Evolutionary conservation across 2,888 invertebrate species (phyloP).

Genomic region (Drosophila kambysellisi): DNA sequence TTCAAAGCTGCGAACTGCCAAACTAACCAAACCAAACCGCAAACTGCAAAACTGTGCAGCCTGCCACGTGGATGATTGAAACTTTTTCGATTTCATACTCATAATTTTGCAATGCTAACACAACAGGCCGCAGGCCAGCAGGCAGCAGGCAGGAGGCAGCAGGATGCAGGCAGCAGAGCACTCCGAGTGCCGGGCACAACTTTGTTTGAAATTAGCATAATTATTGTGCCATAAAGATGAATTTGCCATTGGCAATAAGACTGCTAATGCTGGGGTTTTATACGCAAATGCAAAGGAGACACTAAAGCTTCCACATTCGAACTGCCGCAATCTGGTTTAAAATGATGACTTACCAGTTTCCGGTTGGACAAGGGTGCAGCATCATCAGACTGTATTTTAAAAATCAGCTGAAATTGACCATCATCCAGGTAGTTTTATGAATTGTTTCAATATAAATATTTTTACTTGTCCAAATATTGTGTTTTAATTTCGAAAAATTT

Average conservation of each 20-base stretch:
- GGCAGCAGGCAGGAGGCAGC: conserved; percentile 8
- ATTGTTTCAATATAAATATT: not conserved
- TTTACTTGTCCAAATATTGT: not conserved
- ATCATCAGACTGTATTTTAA: no score
- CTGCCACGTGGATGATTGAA: conserved; percentile 70
- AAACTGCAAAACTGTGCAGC: conserved; percentile 49
- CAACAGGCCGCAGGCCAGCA: conserved; percentile 42
- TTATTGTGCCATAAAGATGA: conserved; percentile 74
- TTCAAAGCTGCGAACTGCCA: conserved; percentile 56
- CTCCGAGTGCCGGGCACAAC: conserved; percentile 39
- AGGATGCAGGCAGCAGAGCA: not conserved
- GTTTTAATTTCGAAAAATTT: not conserved
- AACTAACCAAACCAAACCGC: conserved; percentile 32
- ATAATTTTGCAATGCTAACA: conserved; percentile 72
- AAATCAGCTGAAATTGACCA: not conserved
- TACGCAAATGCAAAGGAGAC: conserved; percentile 44
- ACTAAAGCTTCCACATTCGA: conserved; percentile 5
- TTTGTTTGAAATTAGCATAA: conserved; percentile 74
- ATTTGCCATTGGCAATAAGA: conserved; percentile 59
- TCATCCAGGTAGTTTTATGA: not conserved
- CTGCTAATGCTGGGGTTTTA: conserved; percentile 50
- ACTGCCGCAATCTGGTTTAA: conserved; percentile 5
- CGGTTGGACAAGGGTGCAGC: not conserved
- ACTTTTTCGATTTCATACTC: conserved; percentile 78
- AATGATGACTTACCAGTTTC: not conserved